Percentiles rank a stretch among this genome's conserved stretches.
phyloP scores from a whole-genome alignment of 2,113 vertebrate genomes.

The Lasiurus cinereus region DNA sequence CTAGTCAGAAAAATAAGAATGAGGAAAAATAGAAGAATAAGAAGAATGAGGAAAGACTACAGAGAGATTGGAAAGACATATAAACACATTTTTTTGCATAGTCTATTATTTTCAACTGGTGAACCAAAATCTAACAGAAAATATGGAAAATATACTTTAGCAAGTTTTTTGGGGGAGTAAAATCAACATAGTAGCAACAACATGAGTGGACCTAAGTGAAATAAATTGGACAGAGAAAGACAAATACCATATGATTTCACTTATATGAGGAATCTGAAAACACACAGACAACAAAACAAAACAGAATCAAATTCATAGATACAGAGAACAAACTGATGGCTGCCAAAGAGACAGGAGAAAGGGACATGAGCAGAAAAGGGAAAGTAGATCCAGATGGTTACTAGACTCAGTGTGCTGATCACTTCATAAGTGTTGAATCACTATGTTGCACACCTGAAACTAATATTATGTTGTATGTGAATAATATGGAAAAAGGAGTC shows the following conservation, averaged over 20 bases:
- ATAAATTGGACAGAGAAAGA: neutral
- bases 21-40: neutral
- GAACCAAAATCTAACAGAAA: neutral
- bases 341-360: neutral
- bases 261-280: neutral
- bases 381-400: neutral
- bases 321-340: neutral
- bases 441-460: neutral
- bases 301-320: neutral
- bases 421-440: neutral
- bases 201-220: neutral
- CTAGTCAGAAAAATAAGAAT: neutral
- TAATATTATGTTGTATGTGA: neutral
- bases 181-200: neutral
- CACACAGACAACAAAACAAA: neutral
- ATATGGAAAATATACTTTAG: neutral
- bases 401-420: neutral
- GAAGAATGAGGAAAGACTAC: neutral
- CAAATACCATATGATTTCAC: neutral
- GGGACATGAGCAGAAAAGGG: neutral
- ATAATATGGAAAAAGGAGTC: neutral
- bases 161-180: neutral
- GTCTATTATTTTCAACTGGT: neutral
- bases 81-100: neutral
- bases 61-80: neutral